These are phyloP conservation scores for Columbina picui DNA, from an alignment of 2,113 vertebrate genomes.

Conservation along the genomic window DNA sequence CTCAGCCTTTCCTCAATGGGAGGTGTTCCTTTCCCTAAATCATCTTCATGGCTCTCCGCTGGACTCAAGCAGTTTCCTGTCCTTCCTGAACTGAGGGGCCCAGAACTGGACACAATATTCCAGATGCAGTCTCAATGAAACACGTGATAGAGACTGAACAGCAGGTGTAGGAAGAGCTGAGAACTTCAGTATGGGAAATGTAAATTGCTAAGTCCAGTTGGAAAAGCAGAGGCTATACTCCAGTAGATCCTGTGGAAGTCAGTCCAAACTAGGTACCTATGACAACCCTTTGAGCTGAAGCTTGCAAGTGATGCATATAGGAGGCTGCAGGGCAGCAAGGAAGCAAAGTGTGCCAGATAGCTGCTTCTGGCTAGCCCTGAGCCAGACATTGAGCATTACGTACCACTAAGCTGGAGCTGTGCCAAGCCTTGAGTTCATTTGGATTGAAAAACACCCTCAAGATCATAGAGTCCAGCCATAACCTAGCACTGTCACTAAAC, in stretches of 20 bases:
- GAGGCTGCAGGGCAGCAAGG: background rate
- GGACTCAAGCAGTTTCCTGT: no score
- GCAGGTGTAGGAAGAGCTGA: background rate
- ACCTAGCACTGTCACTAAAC: no score
- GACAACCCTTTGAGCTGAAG: background rate
- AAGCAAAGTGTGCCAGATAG: background rate
- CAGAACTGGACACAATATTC: no score
- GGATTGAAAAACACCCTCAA: no score
- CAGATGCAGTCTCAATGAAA: background rate
- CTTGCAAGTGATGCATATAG: background rate
- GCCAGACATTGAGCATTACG: accelerated
- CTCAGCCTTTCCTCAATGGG: no score
- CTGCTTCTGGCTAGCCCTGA: background rate
- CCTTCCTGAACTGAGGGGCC: no score
- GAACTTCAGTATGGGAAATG: background rate
- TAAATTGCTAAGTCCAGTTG: background rate
- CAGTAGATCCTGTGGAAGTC: background rate
- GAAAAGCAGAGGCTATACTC: background rate
- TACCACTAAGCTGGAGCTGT: background rate
- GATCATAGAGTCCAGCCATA: no score
- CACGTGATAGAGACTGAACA: background rate
- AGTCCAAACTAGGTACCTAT: background rate
- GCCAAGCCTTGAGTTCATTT: background rate
- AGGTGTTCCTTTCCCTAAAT: no score
- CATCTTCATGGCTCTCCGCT: no score